phyloP scores from a whole-genome alignment of 2,888 invertebrate genomes.

The Empis stercorea region DNA sequence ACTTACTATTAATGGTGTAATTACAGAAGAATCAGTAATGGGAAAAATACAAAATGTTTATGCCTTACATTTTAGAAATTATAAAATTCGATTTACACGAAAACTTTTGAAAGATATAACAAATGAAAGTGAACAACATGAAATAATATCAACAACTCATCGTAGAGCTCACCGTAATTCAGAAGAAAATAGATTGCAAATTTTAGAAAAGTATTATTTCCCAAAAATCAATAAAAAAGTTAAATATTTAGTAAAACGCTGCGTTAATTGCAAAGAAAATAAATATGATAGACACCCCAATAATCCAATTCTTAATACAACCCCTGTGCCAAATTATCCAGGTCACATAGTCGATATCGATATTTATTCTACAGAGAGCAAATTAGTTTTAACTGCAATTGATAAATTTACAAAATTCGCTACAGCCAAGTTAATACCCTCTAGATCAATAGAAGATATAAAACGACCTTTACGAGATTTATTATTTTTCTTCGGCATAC shows the following conservation, averaged over 20 bases:
- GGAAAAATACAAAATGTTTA: slow-evolving; percentile 4
- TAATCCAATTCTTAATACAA: slow-evolving; percentile 5
- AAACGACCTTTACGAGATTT: slow-evolving; percentile 10
- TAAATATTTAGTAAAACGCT: background rate
- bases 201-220: slow-evolving; percentile 10
- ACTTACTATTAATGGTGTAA: background rate
- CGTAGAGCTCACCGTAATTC: slow-evolving; percentile 7
- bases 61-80: slow-evolving; percentile 1
- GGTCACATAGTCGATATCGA: slow-evolving; percentile 13
- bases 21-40: background rate
- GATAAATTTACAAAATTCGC: slow-evolving; percentile 13
- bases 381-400: slow-evolving; percentile 8
- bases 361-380: slow-evolving; percentile 9
- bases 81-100: slow-evolving; percentile 2
- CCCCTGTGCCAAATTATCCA: slow-evolving; percentile 12
- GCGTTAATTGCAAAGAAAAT: slow-evolving; percentile 7
- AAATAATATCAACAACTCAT: slow-evolving; percentile 2
- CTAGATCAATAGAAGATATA: slow-evolving; percentile 10
- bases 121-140: slow-evolving; percentile 1
- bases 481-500: slow-evolving; percentile 12
- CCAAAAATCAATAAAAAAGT: slow-evolving; percentile 5
- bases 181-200: slow-evolving; percentile 11
- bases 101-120: background rate
- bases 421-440: slow-evolving; percentile 5
- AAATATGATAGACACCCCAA: slow-evolving; percentile 12